phyloP scores from a whole-genome alignment of 2,888 invertebrate species.

The Habroteleia sp. region DNA sequence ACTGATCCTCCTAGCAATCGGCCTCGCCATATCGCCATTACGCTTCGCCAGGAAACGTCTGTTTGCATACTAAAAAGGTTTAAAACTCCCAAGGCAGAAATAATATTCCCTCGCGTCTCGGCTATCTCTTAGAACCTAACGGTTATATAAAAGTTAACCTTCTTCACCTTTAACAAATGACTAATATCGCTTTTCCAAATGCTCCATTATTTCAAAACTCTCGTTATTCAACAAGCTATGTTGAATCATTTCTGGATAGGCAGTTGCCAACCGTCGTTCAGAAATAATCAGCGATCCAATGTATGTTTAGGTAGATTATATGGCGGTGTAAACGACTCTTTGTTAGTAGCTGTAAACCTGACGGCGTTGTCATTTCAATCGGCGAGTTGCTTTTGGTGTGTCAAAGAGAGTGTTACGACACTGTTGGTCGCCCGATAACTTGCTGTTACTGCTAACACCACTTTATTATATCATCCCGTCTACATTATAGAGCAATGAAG shows the following conservation, averaged over 20 bases:
- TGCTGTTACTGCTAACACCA: slow-evolving; percentile 65
- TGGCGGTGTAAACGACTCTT: slow-evolving; percentile 71
- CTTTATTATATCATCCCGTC: slow-evolving; percentile 59
- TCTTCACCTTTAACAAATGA: no score
- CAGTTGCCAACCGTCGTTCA: neutral
- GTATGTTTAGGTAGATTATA: slow-evolving; percentile 51
- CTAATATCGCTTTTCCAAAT: no score
- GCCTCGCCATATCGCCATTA: slow-evolving; percentile 67
- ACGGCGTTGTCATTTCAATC: slow-evolving; percentile 57
- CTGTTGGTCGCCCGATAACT: slow-evolving; percentile 74
- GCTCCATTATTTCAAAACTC: no score
- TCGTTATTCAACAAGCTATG: no score
- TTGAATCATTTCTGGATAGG: no score
- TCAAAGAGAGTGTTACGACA: slow-evolving; percentile 71
- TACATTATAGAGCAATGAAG: slow-evolving; percentile 29
- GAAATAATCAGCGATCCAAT: slow-evolving; percentile 37
- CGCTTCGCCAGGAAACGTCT: slow-evolving; percentile 72
- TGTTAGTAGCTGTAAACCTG: slow-evolving; percentile 72
- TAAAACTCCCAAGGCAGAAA: slow-evolving; percentile 74
- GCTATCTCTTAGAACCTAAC: slow-evolving; percentile 49
- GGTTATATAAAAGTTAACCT: slow-evolving; percentile 33
- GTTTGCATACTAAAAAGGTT: slow-evolving; percentile 77
- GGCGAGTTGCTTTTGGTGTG: slow-evolving; percentile 47
- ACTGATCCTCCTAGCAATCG: slow-evolving; percentile 52
- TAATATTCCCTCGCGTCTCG: slow-evolving; percentile 70